Evolutionary conservation across 2,888 invertebrate species (phyloP).

Genomic region (Auanema freiburgensis): DNA sequence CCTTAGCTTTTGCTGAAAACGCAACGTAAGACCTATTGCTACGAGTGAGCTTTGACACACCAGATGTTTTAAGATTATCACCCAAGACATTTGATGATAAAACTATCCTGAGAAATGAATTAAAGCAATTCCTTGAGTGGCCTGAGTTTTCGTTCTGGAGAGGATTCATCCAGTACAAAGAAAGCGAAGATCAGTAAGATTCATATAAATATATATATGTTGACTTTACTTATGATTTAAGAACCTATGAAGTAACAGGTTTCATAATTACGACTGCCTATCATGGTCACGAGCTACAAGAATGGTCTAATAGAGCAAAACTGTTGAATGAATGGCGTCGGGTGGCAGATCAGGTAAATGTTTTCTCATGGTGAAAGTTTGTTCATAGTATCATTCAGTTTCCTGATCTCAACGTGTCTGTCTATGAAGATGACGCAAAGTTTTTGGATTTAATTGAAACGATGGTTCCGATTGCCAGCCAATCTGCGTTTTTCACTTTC

Average conservation of each 20-base stretch:
- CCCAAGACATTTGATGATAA: neutral
- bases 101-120: constrained; percentile 36
- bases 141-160: constrained; percentile 63
- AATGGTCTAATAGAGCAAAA: constrained; percentile 56
- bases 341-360: constrained; percentile 46
- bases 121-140: constrained; percentile 59
- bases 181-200: constrained; percentile 7
- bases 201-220: neutral
- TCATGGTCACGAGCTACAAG: constrained; percentile 46
- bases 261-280: constrained; percentile 61
- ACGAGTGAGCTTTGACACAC: neutral
- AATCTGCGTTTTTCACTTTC: constrained; percentile 59
- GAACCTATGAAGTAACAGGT: constrained; percentile 35
- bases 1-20: neutral
- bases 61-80: neutral
- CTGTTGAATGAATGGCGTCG: constrained; percentile 53
- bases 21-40: neutral
- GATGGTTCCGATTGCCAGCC: constrained; percentile 51
- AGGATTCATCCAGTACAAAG: constrained; percentile 53
- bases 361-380: neutral
- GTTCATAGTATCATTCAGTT: constrained; percentile 37
- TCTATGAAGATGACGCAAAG: constrained; percentile 61
- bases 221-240: constrained; percentile 3
- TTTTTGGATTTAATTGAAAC: constrained; percentile 59
- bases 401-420: constrained; percentile 49